Conservation (phyloP, 2,888 invertebrate genomes). For the Sinotaia quadrata region DNA sequence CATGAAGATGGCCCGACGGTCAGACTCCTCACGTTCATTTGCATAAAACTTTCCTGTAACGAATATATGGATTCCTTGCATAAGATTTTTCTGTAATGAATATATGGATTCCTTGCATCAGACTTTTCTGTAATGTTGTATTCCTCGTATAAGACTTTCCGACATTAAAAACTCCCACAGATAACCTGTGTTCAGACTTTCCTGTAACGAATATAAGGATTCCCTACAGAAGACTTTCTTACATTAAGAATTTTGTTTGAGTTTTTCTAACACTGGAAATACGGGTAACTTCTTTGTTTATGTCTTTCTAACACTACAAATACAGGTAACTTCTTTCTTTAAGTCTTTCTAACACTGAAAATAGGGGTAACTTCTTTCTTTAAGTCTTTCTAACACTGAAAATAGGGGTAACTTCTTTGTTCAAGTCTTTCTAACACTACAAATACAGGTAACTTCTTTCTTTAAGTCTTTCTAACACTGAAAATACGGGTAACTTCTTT, state of each 20-base stretch:
- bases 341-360: not conserved
- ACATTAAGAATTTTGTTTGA: not conserved
- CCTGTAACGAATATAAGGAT: not conserved
- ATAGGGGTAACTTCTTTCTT: not conserved
- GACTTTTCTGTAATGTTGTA: too few species aligned
- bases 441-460: not conserved
- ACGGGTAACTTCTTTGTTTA: too few species aligned
- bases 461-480: not conserved
- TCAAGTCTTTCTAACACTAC: not conserved
- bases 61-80: too few species aligned
- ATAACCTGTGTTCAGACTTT: not conserved
- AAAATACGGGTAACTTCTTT: not conserved
- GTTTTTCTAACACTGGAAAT: too few species aligned
- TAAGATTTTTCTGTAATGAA: too few species aligned
- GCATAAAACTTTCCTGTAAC: constrained; percentile 47
- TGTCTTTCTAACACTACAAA: too few species aligned
- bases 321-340: too few species aligned
- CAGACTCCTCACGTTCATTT: constrained; percentile 36
- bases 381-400: not conserved
- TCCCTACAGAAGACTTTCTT: not conserved
- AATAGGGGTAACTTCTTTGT: not conserved
- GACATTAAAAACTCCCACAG: too few species aligned
- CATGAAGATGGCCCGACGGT: constrained; percentile 43
- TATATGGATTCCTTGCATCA: too few species aligned
- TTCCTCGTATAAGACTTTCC: too few species aligned